Evolutionary conservation across 1,140 invertebrate genomes (phyloP).

Genomic region (Lordiphosa clarofinis): DNA sequence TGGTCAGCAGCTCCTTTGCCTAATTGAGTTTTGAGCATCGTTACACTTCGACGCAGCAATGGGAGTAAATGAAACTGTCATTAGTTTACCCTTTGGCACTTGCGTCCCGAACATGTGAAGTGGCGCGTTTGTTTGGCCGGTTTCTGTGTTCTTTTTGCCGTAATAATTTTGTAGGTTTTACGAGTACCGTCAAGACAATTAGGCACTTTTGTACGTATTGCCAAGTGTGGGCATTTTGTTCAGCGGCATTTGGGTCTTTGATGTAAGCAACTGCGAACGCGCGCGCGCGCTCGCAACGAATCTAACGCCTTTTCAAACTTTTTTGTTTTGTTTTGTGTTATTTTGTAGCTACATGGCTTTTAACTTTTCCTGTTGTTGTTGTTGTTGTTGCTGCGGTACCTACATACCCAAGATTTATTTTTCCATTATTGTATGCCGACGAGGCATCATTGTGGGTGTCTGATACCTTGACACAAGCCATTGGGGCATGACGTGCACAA

Average conservation of each 20-base stretch:
- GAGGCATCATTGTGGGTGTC: slow-evolving; percentile 68
- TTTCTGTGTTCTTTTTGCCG: slow-evolving; percentile 33
- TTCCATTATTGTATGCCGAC: slow-evolving; percentile 68
- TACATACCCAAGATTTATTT: slow-evolving; percentile 68
- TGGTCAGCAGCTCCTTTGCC: slow-evolving; percentile 11
- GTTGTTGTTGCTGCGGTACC: slow-evolving; percentile 19
- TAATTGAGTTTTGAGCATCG: slow-evolving; percentile 76
- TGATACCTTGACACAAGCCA: slow-evolving; percentile 55
- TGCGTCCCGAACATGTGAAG: slow-evolving; percentile 64
- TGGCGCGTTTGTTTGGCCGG: slow-evolving; percentile 56
- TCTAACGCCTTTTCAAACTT: slow-evolving; percentile 73
- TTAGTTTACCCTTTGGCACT: slow-evolving; percentile 76
- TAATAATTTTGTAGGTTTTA: slow-evolving; percentile 77
- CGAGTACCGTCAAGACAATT: slow-evolving; percentile 76
- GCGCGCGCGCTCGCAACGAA: slow-evolving; percentile 66
- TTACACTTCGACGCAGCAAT: slow-evolving; percentile 76
- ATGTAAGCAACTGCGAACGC: slow-evolving; percentile 61
- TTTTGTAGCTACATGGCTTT: slow-evolving; percentile 51
- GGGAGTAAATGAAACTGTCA: slow-evolving; percentile 77
- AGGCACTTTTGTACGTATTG: slow-evolving; percentile 55
- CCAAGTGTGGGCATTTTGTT: slow-evolving; percentile 76
- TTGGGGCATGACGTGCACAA: slow-evolving; percentile 63
- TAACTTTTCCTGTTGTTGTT: slow-evolving; percentile 45
- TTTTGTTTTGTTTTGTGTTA: slow-evolving; percentile 30
- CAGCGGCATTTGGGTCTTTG: slow-evolving; percentile 70